Evolutionary conservation across 2,113 vertebrate species (phyloP), one percentile per base, ranked within the genome.

Genomic region (Anseranas semipalmata): DNA sequence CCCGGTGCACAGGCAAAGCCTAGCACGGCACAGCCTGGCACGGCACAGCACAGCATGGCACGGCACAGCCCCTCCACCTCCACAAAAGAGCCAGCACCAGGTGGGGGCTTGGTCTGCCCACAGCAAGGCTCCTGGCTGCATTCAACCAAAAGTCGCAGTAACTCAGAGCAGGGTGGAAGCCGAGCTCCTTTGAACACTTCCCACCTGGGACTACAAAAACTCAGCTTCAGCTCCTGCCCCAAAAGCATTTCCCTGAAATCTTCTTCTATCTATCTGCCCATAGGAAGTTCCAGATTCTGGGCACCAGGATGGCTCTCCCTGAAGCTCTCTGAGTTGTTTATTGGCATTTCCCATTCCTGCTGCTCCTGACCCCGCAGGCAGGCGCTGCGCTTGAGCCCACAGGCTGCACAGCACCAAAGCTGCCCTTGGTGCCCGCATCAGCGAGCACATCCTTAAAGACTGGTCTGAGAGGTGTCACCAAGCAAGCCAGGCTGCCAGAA

Each of bases 61-160:
- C 45, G 45, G 17, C 13, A 25, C 13, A 7, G 50, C 7, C 15
- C 32, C 39, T 39, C 58, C 55, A 16, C 25, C 62, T 33, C 77
- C 77, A 24, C 3, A 15, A 27, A 32, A 63, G 10, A 41, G 24
- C 19, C 60, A 0, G 7, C 22, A 59, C 19, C 53, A 17, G 0
- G 0, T 3, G 4, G 32, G 62, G 18, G 10, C n/a, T 82, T 0
- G 0, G 15, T 25, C 17, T 85, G 33, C 4, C 35, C 32, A 50
- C 37, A 70, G 65, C 2, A 48, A 52, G 10, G 32, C 18, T 72
- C n/a, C 22, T 33, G 1, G 0, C 22, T 13, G 3, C 1, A 11
- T 6, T 14, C 21, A 24, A 14, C 17, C 3, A 3, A 25, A 28
- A 45, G 37, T 16, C 50, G 11, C 0, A 0, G 28, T 3, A 39